A percentile compares a stretch with the other conserved stretches of the same genome.
These are phyloP conservation scores for Nyctibius grandis DNA, from an alignment of 2,797 vertebrate genomes.

Conservation along the genomic window DNA sequence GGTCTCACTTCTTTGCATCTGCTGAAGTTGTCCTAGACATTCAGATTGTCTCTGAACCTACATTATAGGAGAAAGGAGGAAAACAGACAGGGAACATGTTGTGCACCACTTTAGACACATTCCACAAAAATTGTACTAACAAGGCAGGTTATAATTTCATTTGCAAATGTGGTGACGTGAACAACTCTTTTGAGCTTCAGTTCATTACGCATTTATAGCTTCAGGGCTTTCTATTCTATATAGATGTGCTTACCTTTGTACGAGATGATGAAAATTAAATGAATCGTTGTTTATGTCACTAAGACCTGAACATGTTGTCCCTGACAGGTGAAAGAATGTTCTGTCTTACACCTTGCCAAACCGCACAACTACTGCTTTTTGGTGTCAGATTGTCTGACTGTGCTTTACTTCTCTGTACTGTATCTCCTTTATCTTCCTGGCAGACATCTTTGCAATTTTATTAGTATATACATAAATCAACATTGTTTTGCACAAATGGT, in stretches of 20 bases:
- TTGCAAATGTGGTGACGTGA: not conserved
- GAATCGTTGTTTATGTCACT: not conserved
- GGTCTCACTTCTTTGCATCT: not conserved
- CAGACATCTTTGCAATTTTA: not conserved
- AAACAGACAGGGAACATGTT: not conserved
- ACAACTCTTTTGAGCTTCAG: not conserved
- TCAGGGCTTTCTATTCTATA: not conserved
- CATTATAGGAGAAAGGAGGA: not conserved
- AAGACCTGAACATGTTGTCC: not conserved
- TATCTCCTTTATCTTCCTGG: not conserved
- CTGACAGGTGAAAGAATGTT: not conserved
- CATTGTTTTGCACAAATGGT: not conserved
- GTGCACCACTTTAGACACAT: not conserved
- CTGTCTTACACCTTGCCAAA: not conserved
- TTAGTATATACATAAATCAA: not conserved
- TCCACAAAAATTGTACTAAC: not conserved
- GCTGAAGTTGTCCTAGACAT: not conserved
- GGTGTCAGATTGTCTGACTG: not conserved
- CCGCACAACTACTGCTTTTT: not conserved
- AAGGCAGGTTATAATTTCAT: not conserved
- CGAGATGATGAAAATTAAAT: not conserved
- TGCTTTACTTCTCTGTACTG: not conserved
- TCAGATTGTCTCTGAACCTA: not conserved
- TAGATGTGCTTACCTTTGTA: not conserved
- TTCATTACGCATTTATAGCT: not conserved